Evolutionary conservation across 2,113 vertebrate species (phyloP).

Genomic region (Cinclus mexicanus): DNA sequence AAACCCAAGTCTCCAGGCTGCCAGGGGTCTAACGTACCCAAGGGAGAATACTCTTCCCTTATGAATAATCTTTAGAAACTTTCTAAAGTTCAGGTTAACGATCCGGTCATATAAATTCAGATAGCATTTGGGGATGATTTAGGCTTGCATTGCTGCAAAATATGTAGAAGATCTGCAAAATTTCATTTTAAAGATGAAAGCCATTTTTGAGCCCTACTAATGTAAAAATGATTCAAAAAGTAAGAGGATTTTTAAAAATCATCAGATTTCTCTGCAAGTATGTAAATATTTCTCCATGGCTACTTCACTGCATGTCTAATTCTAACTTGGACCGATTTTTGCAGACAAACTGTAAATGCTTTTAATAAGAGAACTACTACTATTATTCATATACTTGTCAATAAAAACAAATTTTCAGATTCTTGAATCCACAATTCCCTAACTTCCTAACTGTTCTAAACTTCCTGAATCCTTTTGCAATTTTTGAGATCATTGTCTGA

Average conservation of each 20-base stretch:
- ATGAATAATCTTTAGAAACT: background rate
- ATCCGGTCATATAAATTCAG: background rate
- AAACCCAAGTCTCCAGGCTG: background rate
- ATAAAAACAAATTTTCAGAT: slow-evolving; percentile 44
- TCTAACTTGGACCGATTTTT: background rate
- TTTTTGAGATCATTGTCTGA: background rate
- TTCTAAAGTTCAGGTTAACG: background rate
- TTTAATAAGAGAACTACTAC: background rate
- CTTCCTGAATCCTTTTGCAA: background rate
- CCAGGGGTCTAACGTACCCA: background rate
- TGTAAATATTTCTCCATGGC: background rate
- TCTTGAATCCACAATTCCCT: slow-evolving; percentile 10
- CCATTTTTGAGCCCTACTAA: background rate
- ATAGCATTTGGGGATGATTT: background rate
- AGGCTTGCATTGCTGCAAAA: background rate
- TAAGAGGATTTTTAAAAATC: background rate
- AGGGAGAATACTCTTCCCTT: background rate
- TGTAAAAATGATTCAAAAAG: background rate
- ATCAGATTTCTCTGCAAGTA: background rate
- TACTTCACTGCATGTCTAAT: background rate
- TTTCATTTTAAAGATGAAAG: background rate
- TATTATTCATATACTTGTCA: background rate
- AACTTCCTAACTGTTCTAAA: slow-evolving; percentile 31
- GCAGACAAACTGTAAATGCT: background rate
- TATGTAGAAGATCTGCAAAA: background rate